Evolutionary conservation across 2,113 vertebrate genomes (phyloP), one percentile per base, ranked within the genome.

Genomic region (Cebidichthys violaceus): DNA sequence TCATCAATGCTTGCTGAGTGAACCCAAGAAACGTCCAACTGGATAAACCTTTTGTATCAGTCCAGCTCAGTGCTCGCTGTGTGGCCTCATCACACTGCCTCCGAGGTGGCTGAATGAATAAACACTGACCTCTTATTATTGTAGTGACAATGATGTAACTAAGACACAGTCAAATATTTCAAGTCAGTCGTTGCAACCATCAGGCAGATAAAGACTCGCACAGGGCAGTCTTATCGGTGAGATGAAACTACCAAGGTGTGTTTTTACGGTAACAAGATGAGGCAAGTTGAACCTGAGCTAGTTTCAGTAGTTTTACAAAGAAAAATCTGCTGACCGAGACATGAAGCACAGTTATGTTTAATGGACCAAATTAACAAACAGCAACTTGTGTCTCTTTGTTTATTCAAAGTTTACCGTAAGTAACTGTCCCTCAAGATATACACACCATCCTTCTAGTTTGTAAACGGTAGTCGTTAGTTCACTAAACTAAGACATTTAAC

Each of bases 171-270:
- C 50, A 81, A 6, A 27, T 66, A 41, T 54, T 82, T 81, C 8
- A 61, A 62, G 65, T 86, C 35, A 75, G 57, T 69, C 61, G 2
- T 72, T 86, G 78, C 6, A 69, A 45, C 39, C 74, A 52, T 62
- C 65, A 60, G 87, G 73, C 88, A 83, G 78, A 89, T 87, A 65
- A 92, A 86, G 77, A 88, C 88, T 75, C 45, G 85, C 80, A 82
- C 7, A 13, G 24, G 64, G 69, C 43, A 35, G 77, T 61, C 22
- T 66, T 59, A 75, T 74, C 9, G 15, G 47, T 54, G 68, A 15
- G 57, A 78, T 76, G 67, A 68, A 89, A 86, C 2, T 0, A 60
- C 43, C 17, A 73, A 84, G 81, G 87, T 84, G 77, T 83, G 85
- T 64, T 87, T 85, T 76, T 50, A 60, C 66, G 6, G 7, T 41